Base-by-base conservation (phyloP, 2,797 vertebrate species). In the Gobio occitaniae region DNA sequence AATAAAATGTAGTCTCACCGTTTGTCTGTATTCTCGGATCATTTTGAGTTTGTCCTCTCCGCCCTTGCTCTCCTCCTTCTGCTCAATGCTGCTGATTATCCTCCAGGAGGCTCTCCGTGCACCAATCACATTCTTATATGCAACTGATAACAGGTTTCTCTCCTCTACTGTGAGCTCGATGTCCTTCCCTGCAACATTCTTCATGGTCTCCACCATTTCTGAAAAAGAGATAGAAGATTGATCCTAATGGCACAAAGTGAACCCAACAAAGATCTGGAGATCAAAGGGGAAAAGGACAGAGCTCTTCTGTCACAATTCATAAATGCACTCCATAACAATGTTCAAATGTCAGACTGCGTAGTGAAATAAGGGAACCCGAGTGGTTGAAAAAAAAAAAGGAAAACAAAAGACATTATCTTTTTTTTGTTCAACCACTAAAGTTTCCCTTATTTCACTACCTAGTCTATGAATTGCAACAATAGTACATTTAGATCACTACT, bases 161-260 rank as follows among this genome's bases (percentile, higher is more conserved):
- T 99, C 98, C 94, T 98, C 98, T 91, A 98, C 97, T 41, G 97
- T 97, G 94, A 98, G 95, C 91, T 99, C 97, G 91, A 96, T 94
- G 44, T 98, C 97, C 96, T 97, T 97, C 41, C 96, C 95, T 79
- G 98, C 97, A 90, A 98, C 97, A 17, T 95, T 96, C 95, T 99
- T 99, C 97, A 99, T 98, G 79, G 96, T 97, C 93, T 97, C 97
- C 90, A 98, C 98, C 98, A 99, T 99, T 97, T 99, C 98, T 99
- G 87, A 6, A 77, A 29, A 68, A 61, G 12, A 75, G 16, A 74
- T 16, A 69, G 29, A 15, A 76, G 19, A 56, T n/a, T 56, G 50
- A 38, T 9, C 15, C 15, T 32, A 32, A 17, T n/a, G 50, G 54
- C 3, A n/a, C 29, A 77, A 41, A 38, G 17, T 1, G 36, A 77